A percentile compares a stretch with the other conserved stretches of the same genome.
phyloP scores from a whole-genome alignment of 2,113 vertebrate genomes.

The Calidris pygmaea region DNA sequence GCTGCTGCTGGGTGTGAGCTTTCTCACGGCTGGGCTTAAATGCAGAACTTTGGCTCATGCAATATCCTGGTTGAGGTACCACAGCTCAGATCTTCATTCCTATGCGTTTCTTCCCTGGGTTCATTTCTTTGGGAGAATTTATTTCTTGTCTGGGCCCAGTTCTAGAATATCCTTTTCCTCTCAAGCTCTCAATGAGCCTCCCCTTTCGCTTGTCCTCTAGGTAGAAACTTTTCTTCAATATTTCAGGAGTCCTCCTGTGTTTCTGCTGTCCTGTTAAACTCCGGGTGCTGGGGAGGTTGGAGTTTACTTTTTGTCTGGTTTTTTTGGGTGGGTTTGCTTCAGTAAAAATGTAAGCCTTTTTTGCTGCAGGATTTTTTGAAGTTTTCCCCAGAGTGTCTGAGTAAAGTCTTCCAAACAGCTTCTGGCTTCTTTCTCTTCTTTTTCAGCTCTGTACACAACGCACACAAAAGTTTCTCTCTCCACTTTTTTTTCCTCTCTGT shows the following conservation, averaged over 20 bases:
- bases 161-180: background rate
- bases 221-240: background rate
- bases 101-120: background rate
- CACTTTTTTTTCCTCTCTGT: background rate
- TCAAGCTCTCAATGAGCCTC: background rate
- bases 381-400: background rate
- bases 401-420: constrained; percentile 14
- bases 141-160: background rate
- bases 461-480: background rate
- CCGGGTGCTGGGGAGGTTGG: background rate
- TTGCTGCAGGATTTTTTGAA: background rate
- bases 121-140: background rate
- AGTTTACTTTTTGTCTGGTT: background rate
- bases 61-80: background rate
- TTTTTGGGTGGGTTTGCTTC: background rate
- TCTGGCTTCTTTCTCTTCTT: background rate
- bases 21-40: background rate
- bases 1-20: background rate
- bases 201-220: background rate
- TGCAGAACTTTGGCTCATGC: background rate
- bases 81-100: background rate
- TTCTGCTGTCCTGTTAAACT: background rate
- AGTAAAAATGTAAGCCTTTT: background rate
- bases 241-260: background rate
- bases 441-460: background rate